Conservation (phyloP, 2,113 vertebrate species). For the Muscicapa adusta region DNA sequence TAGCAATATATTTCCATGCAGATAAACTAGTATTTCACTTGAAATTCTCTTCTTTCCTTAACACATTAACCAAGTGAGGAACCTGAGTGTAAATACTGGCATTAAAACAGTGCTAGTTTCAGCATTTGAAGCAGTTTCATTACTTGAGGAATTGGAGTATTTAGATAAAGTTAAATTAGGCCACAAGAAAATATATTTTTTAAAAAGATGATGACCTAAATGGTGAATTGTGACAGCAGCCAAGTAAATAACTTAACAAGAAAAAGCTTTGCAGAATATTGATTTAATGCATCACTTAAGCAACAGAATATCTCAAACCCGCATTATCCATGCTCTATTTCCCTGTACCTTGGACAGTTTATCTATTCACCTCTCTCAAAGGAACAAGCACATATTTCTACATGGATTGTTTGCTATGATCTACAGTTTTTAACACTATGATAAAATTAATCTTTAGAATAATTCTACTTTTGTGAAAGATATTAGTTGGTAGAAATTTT, state of each 20-base stretch:
- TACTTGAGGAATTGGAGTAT: background rate
- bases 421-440: conserved; percentile 23
- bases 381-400: conserved; percentile 69
- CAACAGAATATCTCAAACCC: conserved; percentile 81
- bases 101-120: background rate
- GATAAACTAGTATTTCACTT: background rate
- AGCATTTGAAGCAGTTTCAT: background rate
- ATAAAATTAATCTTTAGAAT: conserved; percentile 16
- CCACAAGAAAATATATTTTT: conserved; percentile 66
- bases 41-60: background rate
- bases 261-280: conserved; percentile 89
- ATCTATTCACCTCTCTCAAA: conserved; percentile 78
- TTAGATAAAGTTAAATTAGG: conserved; percentile 60
- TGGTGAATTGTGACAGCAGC: conserved; percentile 83
- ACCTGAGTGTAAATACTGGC: background rate
- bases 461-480: conserved; percentile 28
- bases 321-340: conserved; percentile 93
- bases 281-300: conserved; percentile 91
- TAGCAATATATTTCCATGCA: background rate
- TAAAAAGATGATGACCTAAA: conserved; percentile 79
- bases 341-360: conserved; percentile 81
- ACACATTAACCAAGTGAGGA: background rate
- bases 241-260: conserved; percentile 89
- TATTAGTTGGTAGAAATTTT: background rate
- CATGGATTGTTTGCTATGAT: conserved; percentile 65